Base-by-base conservation (phyloP, 2,113 vertebrate species). In the Uropsilus gracilis region DNA sequence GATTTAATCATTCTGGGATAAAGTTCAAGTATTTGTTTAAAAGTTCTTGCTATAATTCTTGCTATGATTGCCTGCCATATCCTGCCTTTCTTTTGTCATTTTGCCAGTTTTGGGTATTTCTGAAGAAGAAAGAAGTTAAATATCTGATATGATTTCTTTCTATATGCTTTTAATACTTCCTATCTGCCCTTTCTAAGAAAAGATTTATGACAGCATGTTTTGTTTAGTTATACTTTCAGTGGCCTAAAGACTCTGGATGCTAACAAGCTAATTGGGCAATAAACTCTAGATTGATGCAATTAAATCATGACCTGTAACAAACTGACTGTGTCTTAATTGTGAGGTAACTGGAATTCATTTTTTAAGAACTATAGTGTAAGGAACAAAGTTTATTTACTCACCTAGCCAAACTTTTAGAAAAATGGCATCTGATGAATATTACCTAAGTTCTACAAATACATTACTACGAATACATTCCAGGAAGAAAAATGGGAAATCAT, bases 171-270 rank as follows among this genome's bases (percentile, higher is more conserved):
- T 69, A 77, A 73, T 61, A 94, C 32, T 13, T 55, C n/a, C 26
- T 73, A 39, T 78, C 34, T 95, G 44, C 42, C 92, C 66, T 94
- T 83, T 77, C 39, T 90, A 64, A 72, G 87, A 46, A 89, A 93
- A 89, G 59, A 96, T 89, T 96, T 95, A 86, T 93, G 87, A 89
- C 1, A 72, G 44, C 69, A 76, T 76, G 57, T 77, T 94, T 85
- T 89, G 64, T 95, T 93, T 86, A 84, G 85, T 97, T 95, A 96
- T 83, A 96, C 37, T 90, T 91, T 44, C 42, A 85, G 78, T 84
- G 87, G 42, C 80, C 80, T 84, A 77, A 84, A 93, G 80, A 75
- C 42, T 84, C 39, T 76, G 59, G 46, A 86, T 91, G n/a, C 71
- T 92, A 95, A 96, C 46, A 69, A 96, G 75, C 87, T 97, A 84